These are phyloP conservation scores for Solen grandis DNA, from an alignment of 1,140 invertebrate species.

Conservation along the genomic window DNA sequence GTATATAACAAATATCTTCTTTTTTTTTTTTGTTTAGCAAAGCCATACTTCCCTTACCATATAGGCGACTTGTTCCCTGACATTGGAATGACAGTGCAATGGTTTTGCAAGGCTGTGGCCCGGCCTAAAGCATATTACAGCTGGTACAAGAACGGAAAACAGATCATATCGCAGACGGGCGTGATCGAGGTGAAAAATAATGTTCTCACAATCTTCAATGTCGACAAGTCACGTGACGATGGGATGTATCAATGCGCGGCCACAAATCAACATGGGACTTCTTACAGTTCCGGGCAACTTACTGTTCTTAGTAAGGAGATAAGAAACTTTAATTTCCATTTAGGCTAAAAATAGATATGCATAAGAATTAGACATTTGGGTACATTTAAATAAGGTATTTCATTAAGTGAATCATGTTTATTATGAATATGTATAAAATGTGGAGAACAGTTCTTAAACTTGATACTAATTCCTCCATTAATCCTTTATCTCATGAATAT, in stretches of 20 bases:
- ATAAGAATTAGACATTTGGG: background rate
- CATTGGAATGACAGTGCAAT: constrained; percentile 24
- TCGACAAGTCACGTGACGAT: constrained; percentile 24
- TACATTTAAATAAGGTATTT: background rate
- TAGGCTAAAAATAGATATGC: background rate
- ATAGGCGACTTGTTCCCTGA: constrained; percentile 38
- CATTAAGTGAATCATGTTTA: background rate
- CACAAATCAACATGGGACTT: constrained; percentile 92
- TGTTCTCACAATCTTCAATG: constrained; percentile 15
- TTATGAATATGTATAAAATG: background rate
- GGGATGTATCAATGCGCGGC: constrained; percentile 98
- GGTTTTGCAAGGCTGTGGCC: constrained; percentile 43
- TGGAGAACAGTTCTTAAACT: background rate
- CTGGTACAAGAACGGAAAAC: constrained; percentile 50
- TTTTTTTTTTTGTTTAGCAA: constrained; percentile 44
- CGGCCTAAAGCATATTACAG: constrained; percentile 30
- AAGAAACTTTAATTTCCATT: background rate
- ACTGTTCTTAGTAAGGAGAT: constrained; percentile 85
- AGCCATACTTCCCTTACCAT: constrained; percentile 42
- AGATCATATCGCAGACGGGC: background rate
- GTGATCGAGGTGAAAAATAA: constrained; percentile 26
- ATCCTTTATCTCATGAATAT: too few species aligned
- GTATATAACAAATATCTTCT: too few species aligned
- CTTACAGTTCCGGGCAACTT: constrained; percentile 93
- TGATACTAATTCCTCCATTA: background rate